These are phyloP conservation scores for Actenoides hombroni DNA, from an alignment of 2,113 vertebrate species.

Conservation along the genomic window DNA sequence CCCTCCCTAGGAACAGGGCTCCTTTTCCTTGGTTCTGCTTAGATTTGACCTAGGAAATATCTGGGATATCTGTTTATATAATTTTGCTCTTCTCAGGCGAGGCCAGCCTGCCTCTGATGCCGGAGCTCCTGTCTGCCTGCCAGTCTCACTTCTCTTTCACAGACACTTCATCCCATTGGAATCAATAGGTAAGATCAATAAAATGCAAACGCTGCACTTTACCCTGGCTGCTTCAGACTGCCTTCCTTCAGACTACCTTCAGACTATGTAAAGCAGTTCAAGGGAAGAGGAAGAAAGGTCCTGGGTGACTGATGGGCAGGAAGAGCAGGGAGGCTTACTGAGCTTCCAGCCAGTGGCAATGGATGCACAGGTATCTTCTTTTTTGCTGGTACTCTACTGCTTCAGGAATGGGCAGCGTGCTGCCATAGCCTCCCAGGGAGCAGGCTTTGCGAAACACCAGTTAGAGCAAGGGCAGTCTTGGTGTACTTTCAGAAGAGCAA, in stretches of 20 bases:
- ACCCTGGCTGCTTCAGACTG: conserved; percentile 38
- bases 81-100: background rate
- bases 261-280: background rate
- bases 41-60: background rate
- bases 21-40: background rate
- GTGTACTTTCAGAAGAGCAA: background rate
- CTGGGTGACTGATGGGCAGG: accelerated
- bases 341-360: accelerated
- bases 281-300: background rate
- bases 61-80: background rate
- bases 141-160: conserved; percentile 39
- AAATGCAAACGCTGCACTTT: conserved; percentile 69
- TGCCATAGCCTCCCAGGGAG: background rate
- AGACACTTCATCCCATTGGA: conserved; percentile 63
- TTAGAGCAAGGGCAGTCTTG: background rate
- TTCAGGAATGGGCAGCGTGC: background rate
- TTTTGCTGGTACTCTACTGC: background rate
- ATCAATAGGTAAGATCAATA: conserved; percentile 75
- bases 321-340: background rate
- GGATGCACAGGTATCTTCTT: accelerated
- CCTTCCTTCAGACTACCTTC: conserved; percentile 10
- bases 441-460: background rate
- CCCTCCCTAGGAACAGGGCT: background rate
- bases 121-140: conserved; percentile 10
- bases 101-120: background rate